Evolutionary conservation across 2,888 invertebrate species (phyloP).

Genomic region (Fragum sueziense): DNA sequence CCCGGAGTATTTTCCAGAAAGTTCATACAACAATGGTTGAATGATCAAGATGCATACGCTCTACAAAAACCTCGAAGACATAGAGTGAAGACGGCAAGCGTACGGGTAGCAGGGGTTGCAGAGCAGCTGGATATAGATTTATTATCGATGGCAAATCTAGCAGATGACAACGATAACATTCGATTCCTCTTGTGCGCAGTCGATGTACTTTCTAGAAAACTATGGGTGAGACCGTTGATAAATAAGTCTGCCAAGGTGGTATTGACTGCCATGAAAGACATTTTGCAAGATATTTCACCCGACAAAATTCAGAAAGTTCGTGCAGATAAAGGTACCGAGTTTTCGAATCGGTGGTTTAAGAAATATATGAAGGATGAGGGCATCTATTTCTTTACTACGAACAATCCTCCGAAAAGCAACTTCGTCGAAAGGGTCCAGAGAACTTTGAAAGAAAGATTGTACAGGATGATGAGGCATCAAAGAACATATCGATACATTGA

Average conservation of each 20-base stretch:
- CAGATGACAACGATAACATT: slow-evolving; percentile 28
- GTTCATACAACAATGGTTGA: slow-evolving; percentile 26
- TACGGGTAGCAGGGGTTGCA: slow-evolving; percentile 14
- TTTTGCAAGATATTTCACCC: slow-evolving; percentile 21
- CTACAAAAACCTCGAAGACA: slow-evolving; percentile 35
- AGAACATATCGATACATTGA: slow-evolving; percentile 14
- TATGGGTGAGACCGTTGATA: slow-evolving; percentile 22
- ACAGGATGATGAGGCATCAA: slow-evolving; percentile 15
- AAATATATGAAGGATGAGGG: slow-evolving; percentile 16
- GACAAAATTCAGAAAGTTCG: slow-evolving; percentile 31
- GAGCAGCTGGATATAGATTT: slow-evolving; percentile 29
- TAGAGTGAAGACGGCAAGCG: slow-evolving; percentile 15
- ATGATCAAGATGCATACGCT: slow-evolving; percentile 9
- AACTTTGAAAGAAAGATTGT: slow-evolving; percentile 9
- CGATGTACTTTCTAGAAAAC: slow-evolving; percentile 21
- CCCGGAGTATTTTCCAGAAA: slow-evolving; percentile 8
- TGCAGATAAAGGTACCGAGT: slow-evolving; percentile 27
- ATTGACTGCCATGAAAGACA: slow-evolving; percentile 26
- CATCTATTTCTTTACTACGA: slow-evolving; percentile 22
- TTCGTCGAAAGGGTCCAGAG: slow-evolving; percentile 23
- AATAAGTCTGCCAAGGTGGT: slow-evolving; percentile 35
- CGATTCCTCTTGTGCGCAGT: slow-evolving; percentile 28
- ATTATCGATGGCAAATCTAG: slow-evolving; percentile 24
- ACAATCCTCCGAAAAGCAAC: slow-evolving; percentile 21
- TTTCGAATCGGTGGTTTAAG: slow-evolving; percentile 28